These are phyloP conservation scores for Pristiophorus japonicus DNA, from an alignment of 2,113 vertebrate species.

Conservation along the genomic window DNA sequence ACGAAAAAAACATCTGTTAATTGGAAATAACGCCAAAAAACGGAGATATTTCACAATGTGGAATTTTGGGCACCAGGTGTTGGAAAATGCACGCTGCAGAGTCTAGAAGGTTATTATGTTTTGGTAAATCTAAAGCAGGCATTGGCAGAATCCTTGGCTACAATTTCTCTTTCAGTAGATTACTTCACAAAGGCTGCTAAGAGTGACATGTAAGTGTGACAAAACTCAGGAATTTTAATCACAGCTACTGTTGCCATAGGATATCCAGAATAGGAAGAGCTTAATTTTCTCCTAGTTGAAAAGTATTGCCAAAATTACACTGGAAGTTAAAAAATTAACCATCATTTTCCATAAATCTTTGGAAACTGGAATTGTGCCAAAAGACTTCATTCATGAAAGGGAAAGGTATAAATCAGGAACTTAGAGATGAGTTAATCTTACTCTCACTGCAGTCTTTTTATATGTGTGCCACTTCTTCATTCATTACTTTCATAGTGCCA, in stretches of 20 bases:
- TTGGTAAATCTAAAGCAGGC: neutral
- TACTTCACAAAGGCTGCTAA: neutral
- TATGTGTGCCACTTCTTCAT: neutral
- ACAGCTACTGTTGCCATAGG: slow-evolving; percentile 11
- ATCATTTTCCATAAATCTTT: slow-evolving; percentile 23
- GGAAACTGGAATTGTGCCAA: neutral
- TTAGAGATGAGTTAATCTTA: neutral
- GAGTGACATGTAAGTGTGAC: neutral
- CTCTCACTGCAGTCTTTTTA: neutral
- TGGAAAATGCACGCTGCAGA: neutral
- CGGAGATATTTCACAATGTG: no score
- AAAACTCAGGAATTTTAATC: neutral
- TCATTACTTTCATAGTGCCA: neutral
- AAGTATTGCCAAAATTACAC: neutral
- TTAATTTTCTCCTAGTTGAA: neutral
- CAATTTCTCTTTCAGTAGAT: neutral
- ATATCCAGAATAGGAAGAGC: neutral
- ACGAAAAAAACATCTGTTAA: no score
- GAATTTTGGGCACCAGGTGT: no score
- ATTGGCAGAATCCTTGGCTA: slow-evolving; percentile 3
- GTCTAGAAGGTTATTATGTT: neutral
- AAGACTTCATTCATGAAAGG: neutral
- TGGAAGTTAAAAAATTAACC: neutral
- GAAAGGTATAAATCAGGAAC: neutral
- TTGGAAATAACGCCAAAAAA: no score